Base-by-base conservation (phyloP, 2,888 invertebrate genomes). In the Drosophila austrosaltans region DNA sequence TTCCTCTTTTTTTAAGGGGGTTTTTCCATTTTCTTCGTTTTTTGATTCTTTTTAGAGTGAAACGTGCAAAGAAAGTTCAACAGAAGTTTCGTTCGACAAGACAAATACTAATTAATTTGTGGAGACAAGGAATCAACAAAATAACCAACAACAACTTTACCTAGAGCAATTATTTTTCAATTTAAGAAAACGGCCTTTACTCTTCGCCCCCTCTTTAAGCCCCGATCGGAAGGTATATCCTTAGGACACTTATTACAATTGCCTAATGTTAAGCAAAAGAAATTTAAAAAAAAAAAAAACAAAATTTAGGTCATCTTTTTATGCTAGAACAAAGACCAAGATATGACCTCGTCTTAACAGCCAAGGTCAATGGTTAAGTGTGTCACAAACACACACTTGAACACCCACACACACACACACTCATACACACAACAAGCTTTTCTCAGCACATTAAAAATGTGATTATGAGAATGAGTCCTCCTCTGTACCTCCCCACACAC, bases 151-250 rank as follows among this genome's bases (percentile, higher is more conserved):
- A 48, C 30, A 74, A 66, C 53, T 64, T 53, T 69, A 30, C 48
- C 53, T 20, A 60, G 12, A 66, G 71, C 78, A 83, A 83, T 83
- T 83, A 86, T 78, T 88, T 86, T 86, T 67, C 88, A 86, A 88
- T 83, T 88, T 80, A 63, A 60, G 53, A 39, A 28, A 56, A 79
- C 66, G 63, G 48, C 48, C 5, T 53, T 7, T 58, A 54, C 53
- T 16, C 44, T 12, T 16, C 16, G 16, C 16, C 16, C 25, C 3
- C 48, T 42, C 25, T 6, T 3, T 5, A n/a, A 8, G 3, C 22
- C 44, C 22, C 4, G 48, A 48, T 48, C 10, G 10, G 4, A 36
- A 10, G 10, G 22, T 22, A 44, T 25, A 25, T 10, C 48, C 25
- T 4, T 48, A 48, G 48, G 48, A 25, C 4, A 48, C 22, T 48